Evolutionary conservation across 2,797 vertebrate genomes (phyloP).

Genomic region (Tadarida brasiliensis): DNA sequence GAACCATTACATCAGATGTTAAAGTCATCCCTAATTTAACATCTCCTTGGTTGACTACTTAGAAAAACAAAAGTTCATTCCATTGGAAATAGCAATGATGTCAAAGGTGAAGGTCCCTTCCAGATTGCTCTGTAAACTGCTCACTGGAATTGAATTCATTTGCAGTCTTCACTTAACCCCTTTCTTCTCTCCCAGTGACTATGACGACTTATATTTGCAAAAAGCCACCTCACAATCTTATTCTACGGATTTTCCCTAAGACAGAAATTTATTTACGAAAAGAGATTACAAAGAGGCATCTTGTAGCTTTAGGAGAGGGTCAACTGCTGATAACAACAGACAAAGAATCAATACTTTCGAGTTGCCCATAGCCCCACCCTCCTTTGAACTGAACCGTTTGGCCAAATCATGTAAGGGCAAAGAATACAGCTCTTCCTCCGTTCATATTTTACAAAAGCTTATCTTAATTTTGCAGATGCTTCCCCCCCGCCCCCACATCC

Average conservation of each 20-base stretch:
- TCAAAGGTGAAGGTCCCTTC: conserved; percentile 56
- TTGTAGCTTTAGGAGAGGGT: conserved; percentile 65
- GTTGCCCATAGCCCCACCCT: conserved; percentile 72
- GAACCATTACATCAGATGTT: conserved; percentile 42
- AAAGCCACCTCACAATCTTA: neutral
- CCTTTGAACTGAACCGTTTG: conserved; percentile 51
- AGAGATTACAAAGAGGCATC: conserved; percentile 62
- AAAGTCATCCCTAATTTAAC: conserved; percentile 58
- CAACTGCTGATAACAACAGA: conserved; percentile 73
- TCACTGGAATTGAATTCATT: conserved; percentile 48
- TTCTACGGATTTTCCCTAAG: neutral
- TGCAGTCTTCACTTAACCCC: conserved; percentile 60
- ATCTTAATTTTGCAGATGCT: conserved; percentile 50
- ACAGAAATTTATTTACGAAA: conserved; percentile 75
- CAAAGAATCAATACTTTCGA: conserved; percentile 80
- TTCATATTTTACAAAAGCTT: conserved; percentile 60
- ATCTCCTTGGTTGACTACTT: conserved; percentile 49
- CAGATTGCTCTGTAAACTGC: conserved; percentile 33
- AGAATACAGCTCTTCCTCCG: conserved; percentile 66
- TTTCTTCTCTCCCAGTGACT: conserved; percentile 52
- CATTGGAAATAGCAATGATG: conserved; percentile 35
- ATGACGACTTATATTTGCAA: conserved; percentile 66
- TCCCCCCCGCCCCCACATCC: neutral
- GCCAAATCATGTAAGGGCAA: conserved; percentile 62
- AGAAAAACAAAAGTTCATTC: conserved; percentile 62